Evolutionary conservation across 2,888 invertebrate species (phyloP), one percentile per base, ranked within the genome.

Genomic region (Priocnemis perturbator): DNA sequence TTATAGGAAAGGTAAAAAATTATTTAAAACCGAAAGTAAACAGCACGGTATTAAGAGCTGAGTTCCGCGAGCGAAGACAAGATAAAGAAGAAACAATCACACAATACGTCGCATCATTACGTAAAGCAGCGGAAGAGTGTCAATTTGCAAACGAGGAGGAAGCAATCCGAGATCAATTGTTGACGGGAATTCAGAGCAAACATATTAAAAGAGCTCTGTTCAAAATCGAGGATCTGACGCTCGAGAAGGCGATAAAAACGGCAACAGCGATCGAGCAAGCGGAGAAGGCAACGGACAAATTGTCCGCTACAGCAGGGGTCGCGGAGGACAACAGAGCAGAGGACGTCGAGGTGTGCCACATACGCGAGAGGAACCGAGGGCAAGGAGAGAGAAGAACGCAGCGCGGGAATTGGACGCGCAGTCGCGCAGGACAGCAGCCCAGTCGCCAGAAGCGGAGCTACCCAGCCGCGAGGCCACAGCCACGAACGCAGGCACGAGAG

Each of bases 41-140:
- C 9, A 67, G 69, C 47, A 48, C 67, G 0, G 74, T 76, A 69
- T 76, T 77, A 56, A 63, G 74, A 37, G 75, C 66, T 15, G 63
- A 56, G 3, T 77, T 78, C 14, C 58, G 76, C 37, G 63, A 73
- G 57, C 56, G 71, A 3, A 44, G 52, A 7, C 77, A 79, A 61
- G 20, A 64, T 20, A n/a, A 21, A 5, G 62, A 55, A 1, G 76
- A 78, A 62, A 17, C 60, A 0, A 65, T 81, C 19, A 50, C 66
- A 0, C 70, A 69, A 1, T 78, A 69, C 23, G 61, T 21, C 0
- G 68, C 73, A n/a, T n/a, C n/a, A n/a, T n/a, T n/a, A n/a, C n/a
- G n/a, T n/a, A n/a, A n/a, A n/a, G n/a, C n/a, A n/a, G n/a, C n/a
- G n/a, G n/a, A n/a, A n/a, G n/a, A n/a, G n/a, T n/a, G n/a, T n/a